phyloP scores from a whole-genome alignment of 1,140 invertebrate genomes.

The Rhyzopertha dominica region DNA sequence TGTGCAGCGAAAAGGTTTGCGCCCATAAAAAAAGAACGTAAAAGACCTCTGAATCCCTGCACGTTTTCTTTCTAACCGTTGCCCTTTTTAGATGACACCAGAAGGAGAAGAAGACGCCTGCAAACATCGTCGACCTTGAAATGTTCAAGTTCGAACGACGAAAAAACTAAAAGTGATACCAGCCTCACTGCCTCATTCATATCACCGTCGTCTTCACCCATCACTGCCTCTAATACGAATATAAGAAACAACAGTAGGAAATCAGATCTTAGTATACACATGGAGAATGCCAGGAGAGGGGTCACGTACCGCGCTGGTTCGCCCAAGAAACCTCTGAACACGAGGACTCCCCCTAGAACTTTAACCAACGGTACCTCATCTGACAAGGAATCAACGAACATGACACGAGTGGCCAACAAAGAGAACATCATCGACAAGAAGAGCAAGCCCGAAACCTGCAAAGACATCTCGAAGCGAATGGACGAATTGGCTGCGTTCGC shows the following conservation, averaged over 20 bases:
- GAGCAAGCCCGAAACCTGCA: conserved; percentile 36
- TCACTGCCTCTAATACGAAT: conserved; percentile 10
- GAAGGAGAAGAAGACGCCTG: conserved; percentile 41
- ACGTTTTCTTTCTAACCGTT: too few relatives aligned
- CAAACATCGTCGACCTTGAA: too few relatives aligned
- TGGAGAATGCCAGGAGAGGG: conserved; percentile 44
- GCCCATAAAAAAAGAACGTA: too few relatives aligned
- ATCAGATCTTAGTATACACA: conserved; percentile 42
- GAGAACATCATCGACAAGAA: conserved; percentile 2
- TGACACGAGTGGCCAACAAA: conserved; percentile 5
- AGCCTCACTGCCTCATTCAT: conserved; percentile 25
- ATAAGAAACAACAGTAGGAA: conserved; percentile 21
- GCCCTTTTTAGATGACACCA: conserved; percentile 47
- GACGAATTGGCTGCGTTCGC: conserved; percentile 60
- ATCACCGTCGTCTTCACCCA: conserved; percentile 19
- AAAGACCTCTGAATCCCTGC: too few relatives aligned
- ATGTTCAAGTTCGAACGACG: conserved; percentile 15
- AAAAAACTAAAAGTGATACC: conserved; percentile 21
- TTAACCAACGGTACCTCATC: conserved; percentile 2
- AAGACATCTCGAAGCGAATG: conserved; percentile 55
- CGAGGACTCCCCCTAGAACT: conserved; percentile 4
- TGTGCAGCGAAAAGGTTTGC: too few relatives aligned
- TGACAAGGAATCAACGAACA: conserved; percentile 5
- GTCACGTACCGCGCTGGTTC: conserved; percentile 21
- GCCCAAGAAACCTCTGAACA: too few relatives aligned